These are phyloP conservation scores for Xiphophorus couchianus DNA, from an alignment of 2,113 vertebrate genomes.

Conservation along the genomic window DNA sequence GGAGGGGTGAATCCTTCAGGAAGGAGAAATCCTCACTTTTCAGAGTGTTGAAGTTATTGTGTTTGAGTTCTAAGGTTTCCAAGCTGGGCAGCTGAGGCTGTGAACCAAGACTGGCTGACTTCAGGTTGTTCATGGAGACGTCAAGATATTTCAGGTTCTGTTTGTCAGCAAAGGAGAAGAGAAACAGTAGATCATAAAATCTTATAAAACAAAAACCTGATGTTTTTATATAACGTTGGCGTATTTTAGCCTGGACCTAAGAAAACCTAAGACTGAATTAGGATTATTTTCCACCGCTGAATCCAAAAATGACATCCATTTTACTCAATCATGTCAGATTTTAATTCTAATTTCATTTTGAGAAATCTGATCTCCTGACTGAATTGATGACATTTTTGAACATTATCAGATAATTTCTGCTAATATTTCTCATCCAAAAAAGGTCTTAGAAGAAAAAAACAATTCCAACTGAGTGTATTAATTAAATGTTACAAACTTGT, in stretches of 20 bases:
- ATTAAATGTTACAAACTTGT: too few relatives aligned
- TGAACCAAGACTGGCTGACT: slow-evolving; percentile 82
- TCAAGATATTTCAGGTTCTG: slow-evolving; percentile 88
- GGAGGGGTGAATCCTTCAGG: slow-evolving; percentile 81
- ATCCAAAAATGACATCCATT: too few relatives aligned
- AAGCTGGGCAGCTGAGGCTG: slow-evolving; percentile 83
- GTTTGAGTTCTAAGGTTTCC: slow-evolving; percentile 77
- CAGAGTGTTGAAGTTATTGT: slow-evolving; percentile 82
- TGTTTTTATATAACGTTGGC: background rate
- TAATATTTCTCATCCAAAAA: too few relatives aligned
- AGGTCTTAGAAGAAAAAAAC: too few relatives aligned
- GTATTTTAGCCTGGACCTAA: background rate
- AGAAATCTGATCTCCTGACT: too few relatives aligned
- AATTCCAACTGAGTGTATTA: too few relatives aligned
- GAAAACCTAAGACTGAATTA: background rate
- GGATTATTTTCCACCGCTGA: background rate
- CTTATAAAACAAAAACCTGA: background rate
- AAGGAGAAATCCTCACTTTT: slow-evolving; percentile 84
- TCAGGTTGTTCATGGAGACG: slow-evolving; percentile 86
- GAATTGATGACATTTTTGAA: too few relatives aligned
- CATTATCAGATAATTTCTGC: too few relatives aligned
- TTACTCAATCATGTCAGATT: too few relatives aligned
- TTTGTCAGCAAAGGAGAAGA: background rate
- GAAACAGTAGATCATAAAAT: background rate
- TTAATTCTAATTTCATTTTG: too few relatives aligned